Conservation (phyloP, 2,113 vertebrate genomes). For the Crotalus helleri region DNA sequence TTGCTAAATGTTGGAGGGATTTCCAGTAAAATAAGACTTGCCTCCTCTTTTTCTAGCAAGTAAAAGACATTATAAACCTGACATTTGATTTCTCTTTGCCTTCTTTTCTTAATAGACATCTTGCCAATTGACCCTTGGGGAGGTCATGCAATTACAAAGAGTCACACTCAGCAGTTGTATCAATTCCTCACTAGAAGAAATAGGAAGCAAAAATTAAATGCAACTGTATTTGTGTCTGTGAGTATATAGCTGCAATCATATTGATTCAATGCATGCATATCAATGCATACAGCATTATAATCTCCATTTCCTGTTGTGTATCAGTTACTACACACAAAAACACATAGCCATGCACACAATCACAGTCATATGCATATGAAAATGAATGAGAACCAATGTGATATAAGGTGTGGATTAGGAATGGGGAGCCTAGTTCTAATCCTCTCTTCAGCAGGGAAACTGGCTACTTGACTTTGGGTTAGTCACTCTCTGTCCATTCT, state of each 20-base stretch:
- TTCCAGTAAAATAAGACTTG: not conserved
- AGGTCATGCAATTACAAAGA: not conserved
- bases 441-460: not conserved
- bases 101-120: not conserved
- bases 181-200: not conserved
- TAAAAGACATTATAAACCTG: not conserved
- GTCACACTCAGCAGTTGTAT: not conserved
- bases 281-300: not conserved
- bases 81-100: not conserved
- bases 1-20: not conserved
- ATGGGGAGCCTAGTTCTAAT: not conserved
- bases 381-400: not conserved
- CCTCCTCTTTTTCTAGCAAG: not conserved
- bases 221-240: not conserved
- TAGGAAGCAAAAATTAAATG: not conserved
- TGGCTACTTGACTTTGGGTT: not conserved
- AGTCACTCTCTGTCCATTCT: not conserved
- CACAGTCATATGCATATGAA: not conserved
- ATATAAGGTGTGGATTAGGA: not conserved
- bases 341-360: not conserved
- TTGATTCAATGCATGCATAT: not conserved
- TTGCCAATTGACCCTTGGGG: not conserved
- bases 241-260: not conserved
- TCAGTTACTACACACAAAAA: not conserved
- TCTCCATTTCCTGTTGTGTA: not conserved